Evolutionary conservation across 2,797 vertebrate species (phyloP).

Genomic region (Anniella stebbinsi): DNA sequence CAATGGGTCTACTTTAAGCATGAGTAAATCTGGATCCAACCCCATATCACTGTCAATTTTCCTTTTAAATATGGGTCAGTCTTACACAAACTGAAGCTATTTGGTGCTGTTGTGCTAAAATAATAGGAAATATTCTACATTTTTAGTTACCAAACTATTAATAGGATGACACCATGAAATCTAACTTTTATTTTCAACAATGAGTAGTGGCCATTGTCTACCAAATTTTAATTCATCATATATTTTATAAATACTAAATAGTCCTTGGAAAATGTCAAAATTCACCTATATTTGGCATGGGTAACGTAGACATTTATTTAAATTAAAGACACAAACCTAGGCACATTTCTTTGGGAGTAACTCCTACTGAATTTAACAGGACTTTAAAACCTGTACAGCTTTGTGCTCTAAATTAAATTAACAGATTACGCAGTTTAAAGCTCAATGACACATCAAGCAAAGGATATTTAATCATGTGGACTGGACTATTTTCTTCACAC

Average conservation of each 20-base stretch:
- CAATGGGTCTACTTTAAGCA: neutral
- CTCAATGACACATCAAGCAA: neutral
- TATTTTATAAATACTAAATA: neutral
- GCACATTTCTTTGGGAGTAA: neutral
- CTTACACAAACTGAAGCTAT: neutral
- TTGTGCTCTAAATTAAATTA: neutral
- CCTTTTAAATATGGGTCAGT: neutral
- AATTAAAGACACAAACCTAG: neutral
- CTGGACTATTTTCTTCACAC: neutral
- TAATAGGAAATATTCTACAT: neutral
- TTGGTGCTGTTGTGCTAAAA: neutral
- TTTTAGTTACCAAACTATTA: neutral
- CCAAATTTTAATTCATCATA: neutral
- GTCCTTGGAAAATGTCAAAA: neutral
- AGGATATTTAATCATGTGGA: neutral
- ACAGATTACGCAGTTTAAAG: neutral
- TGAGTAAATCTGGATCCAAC: neutral
- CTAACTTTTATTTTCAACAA: neutral
- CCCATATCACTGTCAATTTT: neutral
- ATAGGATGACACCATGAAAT: neutral
- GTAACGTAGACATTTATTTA: neutral
- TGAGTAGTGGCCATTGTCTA: neutral
- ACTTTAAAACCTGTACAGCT: neutral
- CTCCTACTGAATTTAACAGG: neutral
- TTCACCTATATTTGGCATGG: neutral